phyloP scores from a whole-genome alignment of 2,113 vertebrate genomes.

The Pandion haliaetus region DNA sequence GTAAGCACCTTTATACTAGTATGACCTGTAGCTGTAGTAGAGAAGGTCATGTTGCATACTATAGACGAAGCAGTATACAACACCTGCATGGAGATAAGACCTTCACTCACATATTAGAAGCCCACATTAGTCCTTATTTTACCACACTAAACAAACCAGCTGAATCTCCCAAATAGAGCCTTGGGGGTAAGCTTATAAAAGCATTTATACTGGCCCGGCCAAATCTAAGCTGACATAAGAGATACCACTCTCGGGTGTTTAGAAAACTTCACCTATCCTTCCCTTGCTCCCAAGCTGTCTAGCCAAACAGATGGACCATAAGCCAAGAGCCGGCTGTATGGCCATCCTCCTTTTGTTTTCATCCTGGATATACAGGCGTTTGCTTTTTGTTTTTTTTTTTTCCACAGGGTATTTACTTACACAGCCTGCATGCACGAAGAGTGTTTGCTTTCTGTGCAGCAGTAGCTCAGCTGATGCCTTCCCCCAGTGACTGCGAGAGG shows the following conservation, averaged over 20 bases:
- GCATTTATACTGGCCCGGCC: neutral
- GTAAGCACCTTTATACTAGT: neutral
- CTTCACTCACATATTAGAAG: neutral
- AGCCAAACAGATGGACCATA: neutral
- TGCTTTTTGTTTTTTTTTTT: neutral
- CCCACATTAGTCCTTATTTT: neutral
- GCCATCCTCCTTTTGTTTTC: neutral
- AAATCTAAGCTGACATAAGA: neutral
- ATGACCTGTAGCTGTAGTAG: neutral
- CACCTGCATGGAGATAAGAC: neutral
- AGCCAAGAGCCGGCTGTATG: neutral
- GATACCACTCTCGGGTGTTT: neutral
- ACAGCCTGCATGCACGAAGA: neutral
- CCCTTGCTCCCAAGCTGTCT: neutral
- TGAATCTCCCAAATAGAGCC: neutral
- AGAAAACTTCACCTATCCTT: neutral
- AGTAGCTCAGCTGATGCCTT: neutral
- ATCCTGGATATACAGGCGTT: neutral
- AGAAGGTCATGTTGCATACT: rapidly evolving
- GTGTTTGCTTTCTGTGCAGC: neutral
- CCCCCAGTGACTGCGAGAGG: neutral
- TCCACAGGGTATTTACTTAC: neutral
- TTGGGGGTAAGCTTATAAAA: neutral
- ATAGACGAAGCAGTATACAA: neutral
- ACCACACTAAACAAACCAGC: neutral